These are phyloP conservation scores for Ictalurus furcatus DNA, from an alignment of 2,113 vertebrate species.

Conservation along the genomic window DNA sequence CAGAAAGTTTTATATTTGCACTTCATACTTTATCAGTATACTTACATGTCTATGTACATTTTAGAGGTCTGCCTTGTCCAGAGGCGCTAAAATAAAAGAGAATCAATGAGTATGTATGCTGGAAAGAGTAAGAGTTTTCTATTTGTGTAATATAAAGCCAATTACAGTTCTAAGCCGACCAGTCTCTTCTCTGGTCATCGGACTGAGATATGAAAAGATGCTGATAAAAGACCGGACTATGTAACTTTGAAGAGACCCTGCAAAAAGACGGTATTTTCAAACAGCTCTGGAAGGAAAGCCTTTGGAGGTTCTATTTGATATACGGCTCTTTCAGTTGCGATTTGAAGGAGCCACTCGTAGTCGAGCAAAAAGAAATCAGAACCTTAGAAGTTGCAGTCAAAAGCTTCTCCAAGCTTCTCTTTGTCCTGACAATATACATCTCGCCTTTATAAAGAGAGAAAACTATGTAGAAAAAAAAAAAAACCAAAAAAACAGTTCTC, in stretches of 20 bases:
- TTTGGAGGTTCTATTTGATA: conserved; percentile 40
- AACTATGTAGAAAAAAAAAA: conserved; percentile 3
- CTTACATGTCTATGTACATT: neutral
- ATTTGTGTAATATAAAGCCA: conserved; percentile 65
- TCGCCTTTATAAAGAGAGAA: neutral
- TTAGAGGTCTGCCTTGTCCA: neutral
- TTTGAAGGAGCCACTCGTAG: conserved; percentile 33
- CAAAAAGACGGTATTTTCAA: conserved; percentile 68
- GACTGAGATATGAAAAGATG: conserved; percentile 44
- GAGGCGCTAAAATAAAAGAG: neutral
- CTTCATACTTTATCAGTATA: too few relatives aligned
- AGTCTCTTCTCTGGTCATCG: conserved; percentile 54
- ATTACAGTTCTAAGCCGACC: conserved; percentile 64
- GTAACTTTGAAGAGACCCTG: conserved; percentile 61
- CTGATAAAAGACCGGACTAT: conserved; percentile 56
- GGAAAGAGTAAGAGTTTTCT: conserved; percentile 61
- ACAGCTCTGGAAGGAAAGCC: conserved; percentile 72
- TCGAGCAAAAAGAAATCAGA: conserved; percentile 32
- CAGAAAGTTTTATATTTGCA: neutral
- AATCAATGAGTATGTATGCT: neutral
- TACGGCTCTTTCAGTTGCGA: conserved; percentile 17
- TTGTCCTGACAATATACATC: conserved; percentile 37
- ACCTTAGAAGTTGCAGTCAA: conserved; percentile 38
- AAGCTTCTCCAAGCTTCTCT: conserved; percentile 30
- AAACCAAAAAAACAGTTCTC: neutral